These are phyloP conservation scores for Homarus gammarus DNA, from an alignment of 2,888 invertebrate genomes.

Conservation along the genomic window DNA sequence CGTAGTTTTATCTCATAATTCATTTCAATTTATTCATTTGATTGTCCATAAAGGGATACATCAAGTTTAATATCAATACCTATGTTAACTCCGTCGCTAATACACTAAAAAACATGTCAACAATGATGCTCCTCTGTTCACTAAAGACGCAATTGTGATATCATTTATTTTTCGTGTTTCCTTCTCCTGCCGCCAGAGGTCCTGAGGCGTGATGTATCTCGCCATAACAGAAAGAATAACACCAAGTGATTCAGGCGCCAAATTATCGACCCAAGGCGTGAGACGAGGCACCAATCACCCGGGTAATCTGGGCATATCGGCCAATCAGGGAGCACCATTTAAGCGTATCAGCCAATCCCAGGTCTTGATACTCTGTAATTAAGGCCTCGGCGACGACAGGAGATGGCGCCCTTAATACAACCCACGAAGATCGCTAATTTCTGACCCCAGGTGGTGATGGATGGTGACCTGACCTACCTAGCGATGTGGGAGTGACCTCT, in stretches of 20 bases:
- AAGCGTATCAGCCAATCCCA: conserved; percentile 59
- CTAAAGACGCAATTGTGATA: no score
- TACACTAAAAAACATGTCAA: no score
- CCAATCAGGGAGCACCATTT: conserved; percentile 56
- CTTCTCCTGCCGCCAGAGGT: no score
- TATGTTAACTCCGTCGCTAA: no score
- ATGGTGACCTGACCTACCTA: no score
- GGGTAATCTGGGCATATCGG: conserved; percentile 33
- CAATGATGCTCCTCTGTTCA: no score
- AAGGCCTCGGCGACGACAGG: conserved; percentile 34
- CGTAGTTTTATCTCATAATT: no score
- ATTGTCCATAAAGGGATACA: no score
- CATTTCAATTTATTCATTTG: no score
- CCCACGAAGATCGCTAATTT: not conserved
- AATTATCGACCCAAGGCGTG: conserved; percentile 13
- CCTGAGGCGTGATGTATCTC: not conserved
- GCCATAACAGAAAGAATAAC: not conserved
- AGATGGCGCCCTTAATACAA: not conserved
- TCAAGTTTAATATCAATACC: no score
- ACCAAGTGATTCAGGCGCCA: not conserved
- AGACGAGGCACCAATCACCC: conserved; percentile 25
- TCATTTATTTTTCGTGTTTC: no score
- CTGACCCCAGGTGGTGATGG: no score
- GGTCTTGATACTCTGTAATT: conserved; percentile 32
- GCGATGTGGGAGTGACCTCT: not conserved